Evolutionary conservation across 2,888 invertebrate genomes (phyloP).

Genomic region (Sepioteuthis lessoniana): DNA sequence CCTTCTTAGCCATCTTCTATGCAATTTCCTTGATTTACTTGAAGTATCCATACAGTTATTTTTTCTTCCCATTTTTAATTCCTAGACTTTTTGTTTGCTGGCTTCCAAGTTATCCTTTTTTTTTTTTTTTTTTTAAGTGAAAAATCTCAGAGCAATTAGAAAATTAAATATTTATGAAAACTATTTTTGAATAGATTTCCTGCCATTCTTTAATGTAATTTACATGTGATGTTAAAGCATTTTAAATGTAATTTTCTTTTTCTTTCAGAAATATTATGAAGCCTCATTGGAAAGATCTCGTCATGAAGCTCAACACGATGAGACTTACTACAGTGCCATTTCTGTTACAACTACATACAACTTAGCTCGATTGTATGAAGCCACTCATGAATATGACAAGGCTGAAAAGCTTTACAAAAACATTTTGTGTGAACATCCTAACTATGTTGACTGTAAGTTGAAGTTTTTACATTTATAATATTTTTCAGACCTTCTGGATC

Average conservation of each 20-base stretch:
- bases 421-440: conserved; percentile 96
- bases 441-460: conserved; percentile 90
- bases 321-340: conserved; percentile 95
- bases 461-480: background rate
- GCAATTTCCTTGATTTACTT: no score
- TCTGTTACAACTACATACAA: conserved; percentile 97
- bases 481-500: no score
- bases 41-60: no score
- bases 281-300: conserved; percentile 89
- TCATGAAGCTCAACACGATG: conserved; percentile 86
- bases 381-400: conserved; percentile 91
- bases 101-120: no score
- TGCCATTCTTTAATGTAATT: no score
- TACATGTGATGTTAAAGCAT: background rate
- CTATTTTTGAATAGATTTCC: no score
- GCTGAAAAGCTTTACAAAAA: conserved; percentile 97
- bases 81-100: no score
- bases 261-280: conserved; percentile 80
- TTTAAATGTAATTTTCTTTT: background rate
- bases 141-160: no score
- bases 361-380: conserved; percentile 93
- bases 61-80: no score
- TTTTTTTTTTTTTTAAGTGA: no score
- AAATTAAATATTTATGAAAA: no score
- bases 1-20: no score